Evolutionary conservation across 2,888 invertebrate species (phyloP).

Genomic region (Endomychus coccineus): DNA sequence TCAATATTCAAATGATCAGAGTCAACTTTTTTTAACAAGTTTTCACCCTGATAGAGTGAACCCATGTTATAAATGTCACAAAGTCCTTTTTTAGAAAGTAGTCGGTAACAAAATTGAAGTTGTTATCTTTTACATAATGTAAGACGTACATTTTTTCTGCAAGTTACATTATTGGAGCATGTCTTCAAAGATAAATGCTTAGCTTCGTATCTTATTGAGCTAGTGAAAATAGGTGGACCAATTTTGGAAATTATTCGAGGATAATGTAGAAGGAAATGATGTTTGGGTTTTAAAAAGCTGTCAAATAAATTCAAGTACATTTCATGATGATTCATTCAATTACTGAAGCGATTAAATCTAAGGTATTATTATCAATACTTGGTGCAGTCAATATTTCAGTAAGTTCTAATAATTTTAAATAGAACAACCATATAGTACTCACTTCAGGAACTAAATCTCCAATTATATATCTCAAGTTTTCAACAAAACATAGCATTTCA

Average conservation of each 20-base stretch:
- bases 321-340: conserved; percentile 3
- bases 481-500: conserved; percentile 7
- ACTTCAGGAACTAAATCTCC: conserved; percentile 3
- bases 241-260: conserved; percentile 5
- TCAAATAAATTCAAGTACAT: conserved; percentile 4
- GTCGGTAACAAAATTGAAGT: no score
- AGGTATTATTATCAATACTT: not conserved
- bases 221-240: no score
- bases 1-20: no score
- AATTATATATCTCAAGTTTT: conserved; percentile 2
- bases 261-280: conserved; percentile 7
- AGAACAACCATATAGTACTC: conserved; percentile 1
- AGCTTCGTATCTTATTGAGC: no score
- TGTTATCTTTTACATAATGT: no score
- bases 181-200: no score
- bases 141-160: no score
- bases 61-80: no score
- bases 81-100: no score
- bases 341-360: conserved; percentile 1
- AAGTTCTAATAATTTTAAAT: conserved; percentile 2
- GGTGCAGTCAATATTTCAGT: conserved; percentile 5
- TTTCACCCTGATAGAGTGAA: no score
- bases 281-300: conserved; percentile 3
- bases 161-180: no score
- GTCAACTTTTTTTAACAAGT: no score